Percentiles rank a stretch among this genome's conserved stretches.
Evolutionary conservation across 2,888 invertebrate species (phyloP).

Genomic region (Patella pellucida): DNA sequence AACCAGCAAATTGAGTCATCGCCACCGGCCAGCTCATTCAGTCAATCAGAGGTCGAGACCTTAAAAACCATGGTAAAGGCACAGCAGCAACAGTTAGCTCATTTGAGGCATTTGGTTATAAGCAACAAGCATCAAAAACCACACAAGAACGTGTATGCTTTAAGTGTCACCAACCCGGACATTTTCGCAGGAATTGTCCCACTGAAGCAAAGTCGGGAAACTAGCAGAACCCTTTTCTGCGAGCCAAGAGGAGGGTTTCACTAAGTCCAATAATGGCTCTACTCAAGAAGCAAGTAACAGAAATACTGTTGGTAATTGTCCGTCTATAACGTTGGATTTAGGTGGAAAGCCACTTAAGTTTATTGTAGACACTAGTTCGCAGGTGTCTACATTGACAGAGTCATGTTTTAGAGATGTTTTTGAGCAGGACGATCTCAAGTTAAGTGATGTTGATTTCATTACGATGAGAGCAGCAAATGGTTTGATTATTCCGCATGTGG

Average conservation of each 20-base stretch:
- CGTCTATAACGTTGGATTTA: neutral
- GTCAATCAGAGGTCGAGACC: too few species aligned
- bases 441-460: neutral
- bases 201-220: neutral
- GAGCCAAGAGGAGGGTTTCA: neutral
- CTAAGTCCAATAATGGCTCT: too few species aligned
- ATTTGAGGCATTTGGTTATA: neutral
- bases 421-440: neutral
- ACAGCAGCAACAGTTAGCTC: too few species aligned
- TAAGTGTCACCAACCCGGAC: neutral
- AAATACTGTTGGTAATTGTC: neutral
- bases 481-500: neutral
- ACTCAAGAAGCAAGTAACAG: neutral
- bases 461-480: slow-evolving; percentile 7
- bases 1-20: too few species aligned
- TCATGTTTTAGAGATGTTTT: neutral
- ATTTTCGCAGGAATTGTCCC: slow-evolving; percentile 1
- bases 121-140: neutral
- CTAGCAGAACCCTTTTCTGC: neutral
- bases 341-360: neutral
- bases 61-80: too few species aligned
- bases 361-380: neutral
- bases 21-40: too few species aligned
- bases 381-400: too few species aligned
- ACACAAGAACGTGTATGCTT: neutral